Evolutionary conservation across 2,888 invertebrate genomes (phyloP).

Genomic region (Serrognathus titanus): DNA sequence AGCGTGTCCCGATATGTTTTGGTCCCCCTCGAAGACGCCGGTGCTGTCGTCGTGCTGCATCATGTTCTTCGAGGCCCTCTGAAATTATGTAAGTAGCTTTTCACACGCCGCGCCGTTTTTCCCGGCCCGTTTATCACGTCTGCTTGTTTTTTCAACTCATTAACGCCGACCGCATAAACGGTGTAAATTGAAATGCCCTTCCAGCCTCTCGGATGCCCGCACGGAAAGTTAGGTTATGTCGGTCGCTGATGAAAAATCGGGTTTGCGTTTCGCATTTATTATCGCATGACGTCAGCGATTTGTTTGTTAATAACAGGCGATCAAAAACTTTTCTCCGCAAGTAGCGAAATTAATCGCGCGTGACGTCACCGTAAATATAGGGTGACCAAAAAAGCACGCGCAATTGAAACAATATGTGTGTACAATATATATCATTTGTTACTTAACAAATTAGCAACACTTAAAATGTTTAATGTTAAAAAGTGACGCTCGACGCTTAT

Average conservation of each 20-base stretch:
- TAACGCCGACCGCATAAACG: constrained; percentile 27
- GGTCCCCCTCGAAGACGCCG: background rate
- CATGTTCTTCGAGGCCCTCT: constrained; percentile 4
- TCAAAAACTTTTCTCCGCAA: no score
- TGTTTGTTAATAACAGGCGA: no score
- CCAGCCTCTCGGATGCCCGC: constrained; percentile 8
- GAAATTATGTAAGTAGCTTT: constrained; percentile 15
- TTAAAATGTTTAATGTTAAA: no score
- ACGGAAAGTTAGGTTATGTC: constrained; percentile 25
- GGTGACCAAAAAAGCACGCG: no score
- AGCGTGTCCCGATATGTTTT: constrained; percentile 8
- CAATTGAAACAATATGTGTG: no score
- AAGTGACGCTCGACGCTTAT: no score
- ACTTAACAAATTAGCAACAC: no score
- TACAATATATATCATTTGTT: no score
- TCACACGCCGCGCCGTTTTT: background rate
- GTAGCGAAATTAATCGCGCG: no score
- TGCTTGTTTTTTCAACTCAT: background rate
- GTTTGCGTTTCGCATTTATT: no score
- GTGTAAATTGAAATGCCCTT: constrained; percentile 45
- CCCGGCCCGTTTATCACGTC: background rate
- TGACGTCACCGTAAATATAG: no score
- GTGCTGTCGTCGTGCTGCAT: background rate
- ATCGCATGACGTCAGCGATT: no score
- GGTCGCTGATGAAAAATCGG: background rate